Conservation (phyloP, 2,113 vertebrate genomes). For the Proteles cristata region DNA sequence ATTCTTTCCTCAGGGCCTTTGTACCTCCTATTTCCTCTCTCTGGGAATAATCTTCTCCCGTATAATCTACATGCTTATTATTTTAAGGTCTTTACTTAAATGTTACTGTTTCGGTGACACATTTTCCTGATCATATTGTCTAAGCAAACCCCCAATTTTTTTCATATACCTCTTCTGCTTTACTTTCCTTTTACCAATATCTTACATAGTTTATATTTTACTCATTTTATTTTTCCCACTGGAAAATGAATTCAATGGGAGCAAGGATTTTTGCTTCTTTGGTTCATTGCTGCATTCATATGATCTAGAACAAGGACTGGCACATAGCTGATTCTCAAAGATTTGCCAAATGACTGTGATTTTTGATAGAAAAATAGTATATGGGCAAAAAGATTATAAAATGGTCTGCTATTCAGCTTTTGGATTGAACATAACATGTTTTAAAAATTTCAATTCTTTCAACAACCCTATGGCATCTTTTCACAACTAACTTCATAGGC, state of each 20-base stretch:
- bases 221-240: background rate
- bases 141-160: background rate
- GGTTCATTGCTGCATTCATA: background rate
- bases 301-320: background rate
- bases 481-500: constrained; percentile 13
- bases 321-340: background rate
- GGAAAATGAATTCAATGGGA: background rate
- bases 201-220: background rate
- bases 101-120: background rate
- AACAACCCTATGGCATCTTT: background rate
- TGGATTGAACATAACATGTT: background rate
- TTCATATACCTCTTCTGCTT: background rate
- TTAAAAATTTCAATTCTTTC: background rate
- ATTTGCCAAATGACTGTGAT: constrained; percentile 25
- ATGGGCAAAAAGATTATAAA: constrained; percentile 32
- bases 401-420: constrained; percentile 19
- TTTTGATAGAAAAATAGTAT: constrained; percentile 16
- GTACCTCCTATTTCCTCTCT: background rate
- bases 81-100: background rate
- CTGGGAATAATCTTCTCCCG: background rate
- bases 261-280: background rate
- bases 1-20: background rate
- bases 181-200: background rate
- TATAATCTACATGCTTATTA: background rate
- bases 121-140: background rate